Conservation (phyloP, 2,797 vertebrate genomes). For the Miichthys miiuy region DNA sequence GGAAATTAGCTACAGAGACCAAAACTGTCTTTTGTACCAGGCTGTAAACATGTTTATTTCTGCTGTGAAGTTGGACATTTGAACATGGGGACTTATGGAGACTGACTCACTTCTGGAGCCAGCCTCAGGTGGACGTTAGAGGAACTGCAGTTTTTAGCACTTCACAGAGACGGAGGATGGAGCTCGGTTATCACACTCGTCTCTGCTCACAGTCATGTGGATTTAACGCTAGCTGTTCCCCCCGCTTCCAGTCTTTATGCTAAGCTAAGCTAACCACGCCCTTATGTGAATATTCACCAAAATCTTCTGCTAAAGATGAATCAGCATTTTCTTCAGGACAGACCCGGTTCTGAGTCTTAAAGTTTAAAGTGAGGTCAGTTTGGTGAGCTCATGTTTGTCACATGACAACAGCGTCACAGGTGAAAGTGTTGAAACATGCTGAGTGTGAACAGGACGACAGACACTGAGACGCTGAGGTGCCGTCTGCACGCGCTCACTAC, state of each 20-base stretch:
- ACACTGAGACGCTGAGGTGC: background rate
- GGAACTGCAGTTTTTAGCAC: too few relatives aligned
- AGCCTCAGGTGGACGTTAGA: too few relatives aligned
- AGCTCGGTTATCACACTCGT: too few relatives aligned
- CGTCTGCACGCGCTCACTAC: conserved; percentile 38
- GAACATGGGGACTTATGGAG: too few relatives aligned
- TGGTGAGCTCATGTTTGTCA: too few relatives aligned
- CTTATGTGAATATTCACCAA: background rate
- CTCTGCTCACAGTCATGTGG: background rate
- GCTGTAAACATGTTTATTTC: too few relatives aligned
- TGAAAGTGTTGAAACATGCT: background rate
- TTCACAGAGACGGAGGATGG: too few relatives aligned
- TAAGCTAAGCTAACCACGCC: background rate
- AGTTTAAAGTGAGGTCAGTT: background rate
- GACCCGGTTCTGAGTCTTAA: background rate
- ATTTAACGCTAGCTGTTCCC: background rate
- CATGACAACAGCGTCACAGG: too few relatives aligned
- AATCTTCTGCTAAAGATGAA: background rate
- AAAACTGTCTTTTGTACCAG: too few relatives aligned
- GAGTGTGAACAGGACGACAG: conserved; percentile 25
- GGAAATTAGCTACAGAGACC: too few relatives aligned
- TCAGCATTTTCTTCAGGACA: background rate
- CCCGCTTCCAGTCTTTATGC: background rate
- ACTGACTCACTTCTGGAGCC: too few relatives aligned
- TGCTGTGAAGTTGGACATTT: too few relatives aligned